Evolutionary conservation across 1,140 invertebrate species (phyloP).

Genomic region (Brachionus calyciflorus): DNA sequence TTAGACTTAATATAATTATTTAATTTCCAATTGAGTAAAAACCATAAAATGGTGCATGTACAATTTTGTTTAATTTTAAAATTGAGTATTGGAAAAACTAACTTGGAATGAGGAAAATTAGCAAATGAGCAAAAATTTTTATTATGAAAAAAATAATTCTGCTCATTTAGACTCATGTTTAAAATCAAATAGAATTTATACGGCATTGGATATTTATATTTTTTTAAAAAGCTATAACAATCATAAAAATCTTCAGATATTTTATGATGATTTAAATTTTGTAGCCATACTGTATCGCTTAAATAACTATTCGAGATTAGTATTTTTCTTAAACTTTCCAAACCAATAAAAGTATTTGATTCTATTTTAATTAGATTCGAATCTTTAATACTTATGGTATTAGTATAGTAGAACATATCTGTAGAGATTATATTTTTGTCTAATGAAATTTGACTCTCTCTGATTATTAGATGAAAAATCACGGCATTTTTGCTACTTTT

Average conservation of each 20-base stretch:
- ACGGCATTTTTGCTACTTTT: too few relatives aligned
- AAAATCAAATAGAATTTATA: not conserved
- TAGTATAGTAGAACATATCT: too few relatives aligned
- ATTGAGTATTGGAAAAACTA: not conserved
- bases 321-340: too few relatives aligned
- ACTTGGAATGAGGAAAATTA: not conserved
- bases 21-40: not conserved
- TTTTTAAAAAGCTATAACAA: not conserved
- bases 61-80: not conserved
- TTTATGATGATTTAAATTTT: not conserved
- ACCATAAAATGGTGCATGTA: not conserved
- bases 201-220: not conserved
- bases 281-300: too few relatives aligned
- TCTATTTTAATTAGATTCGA: too few relatives aligned
- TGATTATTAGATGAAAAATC: too few relatives aligned
- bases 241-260: not conserved
- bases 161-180: not conserved
- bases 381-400: too few relatives aligned
- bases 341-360: too few relatives aligned
- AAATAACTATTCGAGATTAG: too few relatives aligned
- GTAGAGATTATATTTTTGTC: too few relatives aligned
- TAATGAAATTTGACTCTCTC: too few relatives aligned
- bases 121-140: not conserved
- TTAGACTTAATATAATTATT: not conserved
- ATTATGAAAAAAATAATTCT: not conserved